Evolutionary conservation across 2,113 vertebrate species (phyloP).

Genomic region (Dasyornis broadbenti): DNA sequence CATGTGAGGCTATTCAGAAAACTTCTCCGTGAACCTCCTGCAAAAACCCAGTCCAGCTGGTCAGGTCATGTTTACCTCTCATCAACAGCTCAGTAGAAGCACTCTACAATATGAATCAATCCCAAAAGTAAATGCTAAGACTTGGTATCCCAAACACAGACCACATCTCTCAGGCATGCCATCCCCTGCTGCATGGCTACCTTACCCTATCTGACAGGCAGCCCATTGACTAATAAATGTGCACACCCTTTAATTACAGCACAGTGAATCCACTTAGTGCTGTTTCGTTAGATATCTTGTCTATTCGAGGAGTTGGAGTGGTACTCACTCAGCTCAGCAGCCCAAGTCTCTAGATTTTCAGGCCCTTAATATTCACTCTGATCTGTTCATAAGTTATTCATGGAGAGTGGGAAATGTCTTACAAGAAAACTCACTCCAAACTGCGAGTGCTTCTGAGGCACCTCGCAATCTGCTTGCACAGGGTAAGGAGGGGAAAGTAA

Average conservation of each 20-base stretch:
- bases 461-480: constrained; percentile 31
- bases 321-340: neutral
- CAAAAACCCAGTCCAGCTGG: neutral
- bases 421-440: constrained; percentile 33
- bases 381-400: constrained; percentile 58
- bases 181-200: neutral
- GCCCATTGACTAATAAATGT: neutral
- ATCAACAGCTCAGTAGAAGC: neutral
- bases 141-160: neutral
- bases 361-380: constrained; percentile 45
- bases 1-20: neutral
- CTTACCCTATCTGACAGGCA: neutral
- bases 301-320: neutral
- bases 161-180: neutral
- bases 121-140: neutral
- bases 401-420: constrained; percentile 43
- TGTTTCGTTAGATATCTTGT: neutral
- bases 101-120: neutral
- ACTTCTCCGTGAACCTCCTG: neutral
- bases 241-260: neutral
- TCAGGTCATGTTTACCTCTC: fast-evolving
- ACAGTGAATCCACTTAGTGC: neutral
- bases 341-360: constrained; percentile 1
- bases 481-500: constrained; percentile 40
- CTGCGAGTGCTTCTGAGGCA: neutral